Evolutionary conservation across 2,888 invertebrate species (phyloP).

Genomic region (Ashinkailepas kermadecensis): DNA sequence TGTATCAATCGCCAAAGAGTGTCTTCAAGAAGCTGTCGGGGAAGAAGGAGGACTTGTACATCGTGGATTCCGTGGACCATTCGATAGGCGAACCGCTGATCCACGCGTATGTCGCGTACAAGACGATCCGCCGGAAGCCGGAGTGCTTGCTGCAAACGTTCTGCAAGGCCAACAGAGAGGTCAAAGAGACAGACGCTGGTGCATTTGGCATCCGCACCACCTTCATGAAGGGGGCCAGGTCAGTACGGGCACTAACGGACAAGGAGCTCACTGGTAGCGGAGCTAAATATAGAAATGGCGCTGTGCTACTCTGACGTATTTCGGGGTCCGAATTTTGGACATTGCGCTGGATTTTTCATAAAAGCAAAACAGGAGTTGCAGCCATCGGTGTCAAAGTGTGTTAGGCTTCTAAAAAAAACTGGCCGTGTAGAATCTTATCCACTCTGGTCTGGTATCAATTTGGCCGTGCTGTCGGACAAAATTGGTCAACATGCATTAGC

Average conservation of each 20-base stretch:
- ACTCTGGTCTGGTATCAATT: no score
- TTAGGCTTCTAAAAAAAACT: no score
- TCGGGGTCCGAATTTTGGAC: no score
- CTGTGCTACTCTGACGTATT: no score
- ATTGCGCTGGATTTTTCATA: no score
- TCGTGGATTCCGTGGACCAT: constrained; percentile 5
- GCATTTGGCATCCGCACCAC: background rate
- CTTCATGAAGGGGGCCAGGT: background rate
- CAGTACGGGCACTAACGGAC: background rate
- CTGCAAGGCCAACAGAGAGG: background rate
- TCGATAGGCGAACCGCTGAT: background rate
- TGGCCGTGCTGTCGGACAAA: no score
- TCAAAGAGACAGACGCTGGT: background rate
- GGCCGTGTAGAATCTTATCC: no score
- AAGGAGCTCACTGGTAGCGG: no score
- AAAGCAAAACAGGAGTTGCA: no score
- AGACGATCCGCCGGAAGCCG: background rate
- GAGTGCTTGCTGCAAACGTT: constrained; percentile 16
- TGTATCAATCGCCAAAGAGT: constrained; percentile 9
- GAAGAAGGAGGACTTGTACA: constrained; percentile 4
- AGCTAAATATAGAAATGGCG: no score
- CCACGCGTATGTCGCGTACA: background rate
- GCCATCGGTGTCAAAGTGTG: no score
- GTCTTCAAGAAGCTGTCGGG: background rate
- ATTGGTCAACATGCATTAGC: no score